Evolutionary conservation across 1,140 invertebrate species (phyloP).

Genomic region (Drosophila nebulosa): DNA sequence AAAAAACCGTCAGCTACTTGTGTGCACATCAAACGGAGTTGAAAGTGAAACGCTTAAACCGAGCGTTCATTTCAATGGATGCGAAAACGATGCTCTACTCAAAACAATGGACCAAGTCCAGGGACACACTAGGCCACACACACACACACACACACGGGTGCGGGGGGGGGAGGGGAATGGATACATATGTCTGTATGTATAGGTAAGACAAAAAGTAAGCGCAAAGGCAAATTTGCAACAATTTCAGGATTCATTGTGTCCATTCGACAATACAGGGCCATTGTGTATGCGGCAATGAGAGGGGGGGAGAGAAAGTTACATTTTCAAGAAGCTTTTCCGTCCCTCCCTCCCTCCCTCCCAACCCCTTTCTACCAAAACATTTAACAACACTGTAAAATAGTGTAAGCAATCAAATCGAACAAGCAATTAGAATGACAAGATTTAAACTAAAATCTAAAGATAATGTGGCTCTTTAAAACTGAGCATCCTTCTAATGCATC

Average conservation of each 20-base stretch:
- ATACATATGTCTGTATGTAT: not conserved
- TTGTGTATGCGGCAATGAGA: not conserved
- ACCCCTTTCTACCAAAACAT: no score
- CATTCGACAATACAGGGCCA: no score
- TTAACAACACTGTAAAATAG: not conserved
- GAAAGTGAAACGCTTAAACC: conserved; percentile 67
- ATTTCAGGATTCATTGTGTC: not conserved
- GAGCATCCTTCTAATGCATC: no score
- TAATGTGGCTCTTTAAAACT: no score
- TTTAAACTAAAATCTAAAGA: no score
- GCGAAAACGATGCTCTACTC: conserved; percentile 18
- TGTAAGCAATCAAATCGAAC: not conserved
- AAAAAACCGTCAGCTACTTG: conserved; percentile 45
- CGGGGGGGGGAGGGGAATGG: no score
- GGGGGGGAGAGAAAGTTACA: no score
- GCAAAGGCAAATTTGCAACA: not conserved
- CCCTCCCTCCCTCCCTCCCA: no score
- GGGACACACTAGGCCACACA: not conserved
- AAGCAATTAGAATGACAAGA: not conserved
- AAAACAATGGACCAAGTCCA: not conserved
- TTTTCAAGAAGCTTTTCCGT: no score
- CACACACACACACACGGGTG: no score
- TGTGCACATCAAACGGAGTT: conserved; percentile 63
- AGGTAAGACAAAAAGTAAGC: not conserved
- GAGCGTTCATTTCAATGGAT: conserved; percentile 32